These are phyloP conservation scores for Sander lucioperca DNA, from an alignment of 2,113 vertebrate genomes.

Conservation along the genomic window DNA sequence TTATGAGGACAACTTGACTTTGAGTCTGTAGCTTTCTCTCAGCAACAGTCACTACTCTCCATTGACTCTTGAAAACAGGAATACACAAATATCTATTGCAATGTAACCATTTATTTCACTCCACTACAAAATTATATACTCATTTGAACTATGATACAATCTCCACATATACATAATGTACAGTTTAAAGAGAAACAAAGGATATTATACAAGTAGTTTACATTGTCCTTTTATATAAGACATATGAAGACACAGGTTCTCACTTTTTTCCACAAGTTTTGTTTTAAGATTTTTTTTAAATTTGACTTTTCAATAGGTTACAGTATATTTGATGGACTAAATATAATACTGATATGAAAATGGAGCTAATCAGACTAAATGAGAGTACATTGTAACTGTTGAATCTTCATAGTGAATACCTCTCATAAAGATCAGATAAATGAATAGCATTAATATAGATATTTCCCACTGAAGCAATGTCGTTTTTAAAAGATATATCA, in stretches of 20 bases:
- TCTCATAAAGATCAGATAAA: not conserved
- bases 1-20: constrained; percentile 37
- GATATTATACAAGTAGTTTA: constrained; percentile 71
- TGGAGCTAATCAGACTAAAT: constrained; percentile 11
- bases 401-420: not conserved
- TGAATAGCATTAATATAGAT: not conserved
- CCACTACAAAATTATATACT: constrained; percentile 86
- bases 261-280: constrained; percentile 12
- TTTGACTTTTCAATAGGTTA: not conserved
- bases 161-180: constrained; percentile 85
- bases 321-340: constrained; percentile 7
- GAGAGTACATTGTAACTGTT: constrained; percentile 8
- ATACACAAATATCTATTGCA: constrained; percentile 61
- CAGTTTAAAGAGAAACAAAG: constrained; percentile 69
- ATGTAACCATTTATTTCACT: constrained; percentile 84
- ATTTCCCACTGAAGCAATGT: not conserved
- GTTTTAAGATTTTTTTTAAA: constrained; percentile 2
- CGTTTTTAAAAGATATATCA: not conserved
- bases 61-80: constrained; percentile 10
- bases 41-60: not conserved
- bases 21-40: constrained; percentile 3
- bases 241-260: constrained; percentile 20
- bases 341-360: constrained; percentile 73
- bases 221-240: constrained; percentile 45
- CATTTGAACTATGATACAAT: constrained; percentile 83